phyloP scores from a whole-genome alignment of 2,797 vertebrate genomes.

The Parotocinclus haroldoi region DNA sequence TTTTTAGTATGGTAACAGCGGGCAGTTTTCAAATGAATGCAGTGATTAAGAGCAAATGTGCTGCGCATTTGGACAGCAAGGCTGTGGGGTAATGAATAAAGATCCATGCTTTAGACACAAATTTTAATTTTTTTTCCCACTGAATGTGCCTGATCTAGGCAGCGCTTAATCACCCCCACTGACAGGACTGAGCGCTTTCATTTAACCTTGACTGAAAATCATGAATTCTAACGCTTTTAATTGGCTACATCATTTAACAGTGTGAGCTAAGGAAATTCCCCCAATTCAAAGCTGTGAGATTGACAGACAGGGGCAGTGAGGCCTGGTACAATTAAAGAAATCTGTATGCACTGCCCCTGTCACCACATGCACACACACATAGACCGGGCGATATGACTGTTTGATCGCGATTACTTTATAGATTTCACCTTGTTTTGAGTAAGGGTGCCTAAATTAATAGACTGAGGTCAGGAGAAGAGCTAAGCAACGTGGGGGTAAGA shows the following conservation, averaged over 20 bases:
- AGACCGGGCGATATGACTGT: slow-evolving; percentile 77
- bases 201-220: slow-evolving; percentile 99
- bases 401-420: slow-evolving; percentile 87
- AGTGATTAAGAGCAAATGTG: slow-evolving; percentile 94
- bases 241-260: slow-evolving; percentile 99
- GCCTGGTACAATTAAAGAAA: slow-evolving; percentile 98
- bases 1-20: slow-evolving; percentile 83
- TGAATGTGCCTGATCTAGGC: slow-evolving; percentile 98
- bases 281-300: slow-evolving; percentile 98
- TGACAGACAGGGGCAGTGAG: slow-evolving; percentile 99
- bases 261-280: slow-evolving; percentile 99
- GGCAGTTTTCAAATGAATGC: slow-evolving; percentile 94
- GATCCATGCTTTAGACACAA: slow-evolving; percentile 98
- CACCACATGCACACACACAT: slow-evolving; percentile 80
- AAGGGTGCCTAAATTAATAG: slow-evolving; percentile 72
- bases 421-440: slow-evolving; percentile 96
- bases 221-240: slow-evolving; percentile 99
- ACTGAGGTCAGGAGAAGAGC: slow-evolving; percentile 44
- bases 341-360: slow-evolving; percentile 96
- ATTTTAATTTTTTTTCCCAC: slow-evolving; percentile 96
- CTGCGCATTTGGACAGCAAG: slow-evolving; percentile 95
- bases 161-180: slow-evolving; percentile 99
- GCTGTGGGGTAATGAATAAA: slow-evolving; percentile 96
- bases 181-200: slow-evolving; percentile 99
- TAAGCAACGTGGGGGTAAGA: slow-evolving; percentile 1